These are phyloP conservation scores for Clanis bilineata DNA, from an alignment of 2,888 invertebrate genomes.

Conservation along the genomic window DNA sequence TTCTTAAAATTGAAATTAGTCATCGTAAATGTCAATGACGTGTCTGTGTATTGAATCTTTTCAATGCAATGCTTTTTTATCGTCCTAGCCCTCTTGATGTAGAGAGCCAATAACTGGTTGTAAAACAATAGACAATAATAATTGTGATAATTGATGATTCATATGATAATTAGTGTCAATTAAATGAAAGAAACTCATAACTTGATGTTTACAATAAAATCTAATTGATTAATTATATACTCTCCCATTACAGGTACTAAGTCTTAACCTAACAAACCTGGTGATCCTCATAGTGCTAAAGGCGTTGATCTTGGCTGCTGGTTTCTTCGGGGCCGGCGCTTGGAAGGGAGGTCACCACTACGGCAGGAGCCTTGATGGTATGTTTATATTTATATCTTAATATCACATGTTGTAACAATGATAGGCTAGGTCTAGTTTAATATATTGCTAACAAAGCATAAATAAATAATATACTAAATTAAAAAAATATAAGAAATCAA, in stretches of 20 bases:
- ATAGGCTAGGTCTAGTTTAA: too few species aligned
- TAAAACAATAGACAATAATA: not conserved
- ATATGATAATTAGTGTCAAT: too few species aligned
- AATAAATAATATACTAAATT: too few species aligned
- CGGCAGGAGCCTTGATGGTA: slow-evolving; percentile 84
- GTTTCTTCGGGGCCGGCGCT: slow-evolving; percentile 88
- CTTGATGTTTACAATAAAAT: too few species aligned
- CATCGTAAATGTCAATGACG: slow-evolving; percentile 19
- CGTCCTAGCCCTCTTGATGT: too few species aligned
- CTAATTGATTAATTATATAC: not conserved
- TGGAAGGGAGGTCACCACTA: slow-evolving; percentile 81
- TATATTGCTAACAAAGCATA: too few species aligned
- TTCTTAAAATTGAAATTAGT: slow-evolving; percentile 23
- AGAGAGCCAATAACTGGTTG: too few species aligned
- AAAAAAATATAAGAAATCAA: too few species aligned
- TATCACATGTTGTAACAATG: not conserved
- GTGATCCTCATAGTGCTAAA: slow-evolving; percentile 90
- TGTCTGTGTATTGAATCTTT: not conserved
- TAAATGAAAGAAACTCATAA: too few species aligned
- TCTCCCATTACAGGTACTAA: slow-evolving; percentile 83
- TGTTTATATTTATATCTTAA: not conserved
- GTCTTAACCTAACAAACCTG: slow-evolving; percentile 91
- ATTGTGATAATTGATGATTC: too few species aligned
- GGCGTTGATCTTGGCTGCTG: slow-evolving; percentile 91
- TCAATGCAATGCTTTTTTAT: not conserved